These are phyloP conservation scores for Bucorvus abyssinicus DNA, from an alignment of 2,797 vertebrate genomes.

Conservation along the genomic window DNA sequence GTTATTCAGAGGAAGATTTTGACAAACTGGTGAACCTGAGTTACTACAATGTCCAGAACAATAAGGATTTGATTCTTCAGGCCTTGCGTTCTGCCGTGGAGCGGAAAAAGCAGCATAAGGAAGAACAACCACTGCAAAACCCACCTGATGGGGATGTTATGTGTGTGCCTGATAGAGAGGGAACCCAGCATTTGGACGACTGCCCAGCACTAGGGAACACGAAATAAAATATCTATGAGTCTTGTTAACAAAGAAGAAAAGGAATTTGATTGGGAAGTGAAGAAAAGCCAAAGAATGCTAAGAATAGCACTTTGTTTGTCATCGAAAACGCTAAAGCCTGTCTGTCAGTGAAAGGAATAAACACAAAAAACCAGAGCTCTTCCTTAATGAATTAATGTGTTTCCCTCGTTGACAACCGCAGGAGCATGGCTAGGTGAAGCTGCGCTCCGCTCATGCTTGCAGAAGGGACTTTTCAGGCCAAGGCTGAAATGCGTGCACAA, in stretches of 20 bases:
- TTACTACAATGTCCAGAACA: conserved; percentile 84
- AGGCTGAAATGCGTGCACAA: fast-evolving
- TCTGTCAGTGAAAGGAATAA: conserved; percentile 24
- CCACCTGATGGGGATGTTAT: not conserved
- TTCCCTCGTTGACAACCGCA: not conserved
- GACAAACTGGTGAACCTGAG: conserved; percentile 79
- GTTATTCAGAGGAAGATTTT: conserved; percentile 78
- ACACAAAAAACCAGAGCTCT: not conserved
- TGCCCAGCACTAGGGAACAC: not conserved
- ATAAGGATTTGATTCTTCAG: conserved; percentile 73
- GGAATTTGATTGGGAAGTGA: not conserved
- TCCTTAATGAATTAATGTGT: not conserved
- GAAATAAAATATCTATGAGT: not conserved
- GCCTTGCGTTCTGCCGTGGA: conserved; percentile 69
- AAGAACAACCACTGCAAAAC: not conserved
- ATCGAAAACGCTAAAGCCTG: not conserved
- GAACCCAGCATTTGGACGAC: not conserved
- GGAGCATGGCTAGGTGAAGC: not conserved
- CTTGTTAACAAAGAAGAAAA: not conserved
- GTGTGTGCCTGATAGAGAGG: not conserved
- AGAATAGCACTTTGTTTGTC: not conserved
- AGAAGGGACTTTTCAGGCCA: not conserved
- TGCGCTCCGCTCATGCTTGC: not conserved
- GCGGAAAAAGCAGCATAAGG: conserved; percentile 62
- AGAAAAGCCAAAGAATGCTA: conserved; percentile 3